Evolutionary conservation across 2,113 vertebrate genomes (phyloP), one percentile per base, ranked within the genome.

Genomic region (Meles meles): DNA sequence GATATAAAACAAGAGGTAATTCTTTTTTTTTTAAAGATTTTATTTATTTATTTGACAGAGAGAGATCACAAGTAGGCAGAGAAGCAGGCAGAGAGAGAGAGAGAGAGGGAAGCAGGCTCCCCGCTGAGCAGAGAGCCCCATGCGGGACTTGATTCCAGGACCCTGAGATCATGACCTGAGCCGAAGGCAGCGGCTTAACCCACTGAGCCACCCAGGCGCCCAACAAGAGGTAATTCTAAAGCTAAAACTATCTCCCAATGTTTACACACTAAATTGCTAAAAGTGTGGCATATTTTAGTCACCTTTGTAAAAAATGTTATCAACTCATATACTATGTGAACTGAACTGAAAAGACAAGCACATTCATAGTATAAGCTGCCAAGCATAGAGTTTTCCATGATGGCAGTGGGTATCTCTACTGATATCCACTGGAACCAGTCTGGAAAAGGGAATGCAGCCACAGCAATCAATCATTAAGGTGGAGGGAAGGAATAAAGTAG

Each of bases 241-340:
- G 69, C 88, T 96, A 96, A 37, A 55, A 90, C 89, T 92, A 65
- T 59, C 1, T 47, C 17, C 29, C 55, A 52, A 29, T 63, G 25
- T 71, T 82, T 93, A 92, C 86, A 97, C 82, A 3, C 49, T 49
- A 88, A 79, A 93, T 97, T 34, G 27, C 92, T 91, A 84, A 96
- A 79, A 55, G 14, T 21, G 77, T 34, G 39, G 18, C 18, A 92
- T 6, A 82, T 94, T 97, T 96, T 14, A 76, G 12, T 90, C 63
- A 61, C 1, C 5, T 96, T 83, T 90, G 82, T 4, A 63, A 86
- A 52, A 55, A 29, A 49, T 57, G 2, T 49, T 77, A 42, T 14
- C 34, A 90, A 72, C 71, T 59, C 17, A 44, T 13, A 55, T 9
- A 55, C 15, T 65, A 29, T 5, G 9, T 77, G 8, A 72, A 79